A percentile compares a stretch with the other conserved stretches of the same genome.
Conservation (phyloP, 2,797 vertebrate genomes). For the Spatula clypeata region DNA sequence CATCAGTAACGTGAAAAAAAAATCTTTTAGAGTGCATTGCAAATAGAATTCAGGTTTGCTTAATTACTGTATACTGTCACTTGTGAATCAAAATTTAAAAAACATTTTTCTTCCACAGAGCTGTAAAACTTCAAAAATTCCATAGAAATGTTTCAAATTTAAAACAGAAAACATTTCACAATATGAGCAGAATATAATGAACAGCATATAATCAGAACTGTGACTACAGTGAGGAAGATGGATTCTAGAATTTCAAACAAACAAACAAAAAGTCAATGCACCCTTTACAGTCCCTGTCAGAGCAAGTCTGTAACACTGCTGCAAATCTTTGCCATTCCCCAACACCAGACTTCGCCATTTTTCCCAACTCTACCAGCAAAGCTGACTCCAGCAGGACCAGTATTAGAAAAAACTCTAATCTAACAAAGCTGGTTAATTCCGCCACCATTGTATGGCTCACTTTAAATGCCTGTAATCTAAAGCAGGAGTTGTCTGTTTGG, state of each 20-base stretch:
- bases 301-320: neutral
- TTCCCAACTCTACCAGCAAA: neutral
- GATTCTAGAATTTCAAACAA: conserved; percentile 22
- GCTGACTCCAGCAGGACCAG: neutral
- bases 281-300: neutral
- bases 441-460: neutral
- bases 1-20: neutral
- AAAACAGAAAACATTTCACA: conserved; percentile 25
- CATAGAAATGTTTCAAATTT: neutral
- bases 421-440: neutral
- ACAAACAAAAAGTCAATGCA: neutral
- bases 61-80: conserved; percentile 2
- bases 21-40: neutral
- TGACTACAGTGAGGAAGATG: neutral
- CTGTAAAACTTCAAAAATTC: neutral
- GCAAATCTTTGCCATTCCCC: neutral
- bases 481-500: neutral
- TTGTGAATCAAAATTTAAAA: neutral
- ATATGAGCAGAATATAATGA: neutral
- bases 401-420: neutral
- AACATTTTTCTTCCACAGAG: neutral
- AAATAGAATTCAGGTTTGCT: neutral
- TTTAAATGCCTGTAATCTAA: neutral
- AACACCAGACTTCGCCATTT: neutral
- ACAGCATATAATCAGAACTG: neutral